Evolutionary conservation across 2,888 invertebrate species (phyloP).

Genomic region (Globia sparganii): DNA sequence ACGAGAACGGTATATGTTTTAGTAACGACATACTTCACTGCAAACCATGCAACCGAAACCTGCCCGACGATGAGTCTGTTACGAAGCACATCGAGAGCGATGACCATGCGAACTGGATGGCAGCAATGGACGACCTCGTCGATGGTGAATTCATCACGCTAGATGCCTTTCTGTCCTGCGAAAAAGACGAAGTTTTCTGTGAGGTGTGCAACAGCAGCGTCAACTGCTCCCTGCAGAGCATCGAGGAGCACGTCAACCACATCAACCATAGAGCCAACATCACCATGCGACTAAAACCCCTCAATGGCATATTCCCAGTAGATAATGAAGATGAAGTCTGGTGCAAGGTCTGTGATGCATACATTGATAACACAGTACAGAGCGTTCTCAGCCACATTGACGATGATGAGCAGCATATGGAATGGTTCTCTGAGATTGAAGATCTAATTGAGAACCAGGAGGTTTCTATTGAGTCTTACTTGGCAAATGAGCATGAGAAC

Average conservation of each 20-base stretch:
- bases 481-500: slow-evolving; percentile 75
- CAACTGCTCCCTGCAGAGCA: slow-evolving; percentile 71
- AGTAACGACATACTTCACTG: slow-evolving; percentile 75
- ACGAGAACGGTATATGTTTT: slow-evolving; percentile 77
- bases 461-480: slow-evolving; percentile 73
- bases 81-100: slow-evolving; percentile 76
- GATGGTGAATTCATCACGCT: slow-evolving; percentile 80
- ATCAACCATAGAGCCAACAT: slow-evolving; percentile 76
- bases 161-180: slow-evolving; percentile 75
- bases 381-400: slow-evolving; percentile 77
- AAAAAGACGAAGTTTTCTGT: slow-evolving; percentile 77
- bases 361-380: slow-evolving; percentile 74
- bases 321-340: slow-evolving; percentile 76
- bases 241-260: slow-evolving; percentile 80
- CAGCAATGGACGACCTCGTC: slow-evolving; percentile 77
- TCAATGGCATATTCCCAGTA: slow-evolving; percentile 77
- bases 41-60: slow-evolving; percentile 75
- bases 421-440: slow-evolving; percentile 80
- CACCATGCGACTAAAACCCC: slow-evolving; percentile 76
- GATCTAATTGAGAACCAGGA: slow-evolving; percentile 77
- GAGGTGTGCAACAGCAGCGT: slow-evolving; percentile 76
- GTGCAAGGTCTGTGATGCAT: slow-evolving; percentile 80
- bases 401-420: slow-evolving; percentile 75
- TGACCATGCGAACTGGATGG: slow-evolving; percentile 80
- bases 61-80: slow-evolving; percentile 77